phyloP scores from a whole-genome alignment of 1,140 invertebrate genomes.

The Pachypsylla venusta region DNA sequence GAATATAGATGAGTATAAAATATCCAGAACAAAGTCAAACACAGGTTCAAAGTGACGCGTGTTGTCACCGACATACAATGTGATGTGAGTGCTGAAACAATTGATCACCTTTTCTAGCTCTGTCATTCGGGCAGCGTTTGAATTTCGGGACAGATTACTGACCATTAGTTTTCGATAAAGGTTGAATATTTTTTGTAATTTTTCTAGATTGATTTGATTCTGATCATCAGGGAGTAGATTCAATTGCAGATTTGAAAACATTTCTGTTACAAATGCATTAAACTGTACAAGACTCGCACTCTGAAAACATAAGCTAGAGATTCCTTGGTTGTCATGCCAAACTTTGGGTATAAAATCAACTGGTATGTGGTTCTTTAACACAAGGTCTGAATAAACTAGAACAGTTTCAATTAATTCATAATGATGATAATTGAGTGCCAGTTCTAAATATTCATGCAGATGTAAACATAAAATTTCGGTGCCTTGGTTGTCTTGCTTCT shows the following conservation, averaged over 20 bases:
- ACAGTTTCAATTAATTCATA: not conserved
- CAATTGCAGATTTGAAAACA: not conserved
- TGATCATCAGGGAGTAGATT: not conserved
- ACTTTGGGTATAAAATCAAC: not conserved
- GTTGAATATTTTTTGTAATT: not conserved
- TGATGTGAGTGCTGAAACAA: not conserved
- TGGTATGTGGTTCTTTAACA: not conserved
- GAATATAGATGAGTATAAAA: not conserved
- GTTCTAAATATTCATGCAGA: not conserved
- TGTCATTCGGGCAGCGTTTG: not conserved
- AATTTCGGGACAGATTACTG: not conserved
- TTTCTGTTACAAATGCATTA: not conserved
- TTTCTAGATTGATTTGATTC: not conserved
- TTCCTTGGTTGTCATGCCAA: not conserved
- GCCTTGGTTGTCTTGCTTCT: not conserved
- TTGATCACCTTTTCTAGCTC: not conserved
- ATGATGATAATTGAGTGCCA: not conserved
- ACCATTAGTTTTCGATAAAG: not conserved
- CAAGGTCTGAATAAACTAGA: not conserved
- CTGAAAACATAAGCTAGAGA: not conserved
- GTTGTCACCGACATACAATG: not conserved
- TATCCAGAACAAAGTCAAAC: not conserved
- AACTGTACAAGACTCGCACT: not conserved
- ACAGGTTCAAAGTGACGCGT: not conserved
- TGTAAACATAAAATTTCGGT: not conserved